A percentile compares a stretch with the other conserved stretches of the same genome.
phyloP scores from a whole-genome alignment of 2,113 vertebrate species.

The Phrynosoma platyrhinos region DNA sequence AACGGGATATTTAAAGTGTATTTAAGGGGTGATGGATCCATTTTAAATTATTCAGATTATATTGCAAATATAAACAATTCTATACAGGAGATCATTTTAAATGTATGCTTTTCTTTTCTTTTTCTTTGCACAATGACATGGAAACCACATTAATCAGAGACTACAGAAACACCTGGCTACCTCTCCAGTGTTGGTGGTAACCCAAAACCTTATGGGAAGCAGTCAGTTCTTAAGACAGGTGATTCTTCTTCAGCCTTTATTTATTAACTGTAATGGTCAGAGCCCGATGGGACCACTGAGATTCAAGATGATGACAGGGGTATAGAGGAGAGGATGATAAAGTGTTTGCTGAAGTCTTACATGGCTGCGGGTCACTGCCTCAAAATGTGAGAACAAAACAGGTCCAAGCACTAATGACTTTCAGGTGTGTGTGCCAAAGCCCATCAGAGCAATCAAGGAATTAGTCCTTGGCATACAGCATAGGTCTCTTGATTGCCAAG shows the following conservation, averaged over 20 bases:
- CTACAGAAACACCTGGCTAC: fast-evolving
- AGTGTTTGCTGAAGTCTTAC: slow-evolving; percentile 69
- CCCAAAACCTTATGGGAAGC: fast-evolving
- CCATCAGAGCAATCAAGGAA: slow-evolving; percentile 63
- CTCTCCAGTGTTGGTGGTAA: fast-evolving
- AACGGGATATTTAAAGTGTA: not conserved
- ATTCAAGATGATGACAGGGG: slow-evolving; percentile 49
- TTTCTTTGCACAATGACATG: not conserved
- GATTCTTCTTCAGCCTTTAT: slow-evolving; percentile 25
- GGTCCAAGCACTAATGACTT: slow-evolving; percentile 74
- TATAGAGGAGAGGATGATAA: slow-evolving; percentile 67
- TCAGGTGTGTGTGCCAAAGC: slow-evolving; percentile 71
- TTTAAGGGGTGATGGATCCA: not conserved
- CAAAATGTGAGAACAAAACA: slow-evolving; percentile 74
- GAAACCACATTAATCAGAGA: not conserved
- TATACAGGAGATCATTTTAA: not conserved
- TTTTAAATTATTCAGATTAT: not conserved
- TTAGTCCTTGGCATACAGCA: slow-evolving; percentile 56
- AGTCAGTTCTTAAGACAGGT: not conserved
- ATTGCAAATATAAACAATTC: not conserved
- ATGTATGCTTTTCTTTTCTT: not conserved
- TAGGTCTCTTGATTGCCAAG: slow-evolving; percentile 67
- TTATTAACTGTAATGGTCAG: slow-evolving; percentile 26
- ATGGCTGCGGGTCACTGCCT: slow-evolving; percentile 74
- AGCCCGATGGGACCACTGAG: slow-evolving; percentile 33